Evolutionary conservation across 2,888 invertebrate genomes (phyloP), one percentile per base, ranked within the genome.

Genomic region (Diaphora mendica): DNA sequence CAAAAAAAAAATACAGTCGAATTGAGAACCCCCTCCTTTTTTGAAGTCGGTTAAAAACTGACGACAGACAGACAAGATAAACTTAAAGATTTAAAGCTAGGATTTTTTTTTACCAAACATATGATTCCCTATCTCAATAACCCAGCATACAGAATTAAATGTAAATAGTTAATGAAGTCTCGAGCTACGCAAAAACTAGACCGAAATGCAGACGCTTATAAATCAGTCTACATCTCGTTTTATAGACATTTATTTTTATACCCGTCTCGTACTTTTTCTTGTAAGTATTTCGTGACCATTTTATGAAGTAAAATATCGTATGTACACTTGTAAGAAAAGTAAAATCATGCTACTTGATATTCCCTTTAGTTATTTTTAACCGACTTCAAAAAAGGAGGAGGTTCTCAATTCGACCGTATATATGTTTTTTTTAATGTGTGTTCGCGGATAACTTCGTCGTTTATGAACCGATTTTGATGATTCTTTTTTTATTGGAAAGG

Each of bases 121-220:
- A 44, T 55, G 26, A 59, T 59, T 26, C 26, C 13, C 59, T 51
- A 55, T 55, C 33, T 35, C 20, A 68, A 68, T 15, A 64, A 35
- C 23, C 30, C 20, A 48, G 8, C 64, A 39, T 39, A 62, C 67
- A 68, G 68, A 77, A 74, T 77, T 68, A 76, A 78, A 51, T 72
- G 65, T 39, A 51, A 66, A 68, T 74, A 62, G 67, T 23, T 55
- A 51, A 74, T 74, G 74, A 81, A 81, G 73, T 66, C 78, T 71
- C 67, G 66, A 66, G 66, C 74, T 64, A 55, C n/a, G 70, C 74
- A 73, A 71, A 82, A 78, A 69, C 64, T 83, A 74, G 81, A 74
- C 71, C 70, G 39, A 73, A 80, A 73, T 81, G 51, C 67, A 79
- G 79, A 83, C 75, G 42, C 42, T 64, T 74, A 82, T 82, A 83